Evolutionary conservation across 2,113 vertebrate species (phyloP).

Genomic region (Hydrolagus affinis): DNA sequence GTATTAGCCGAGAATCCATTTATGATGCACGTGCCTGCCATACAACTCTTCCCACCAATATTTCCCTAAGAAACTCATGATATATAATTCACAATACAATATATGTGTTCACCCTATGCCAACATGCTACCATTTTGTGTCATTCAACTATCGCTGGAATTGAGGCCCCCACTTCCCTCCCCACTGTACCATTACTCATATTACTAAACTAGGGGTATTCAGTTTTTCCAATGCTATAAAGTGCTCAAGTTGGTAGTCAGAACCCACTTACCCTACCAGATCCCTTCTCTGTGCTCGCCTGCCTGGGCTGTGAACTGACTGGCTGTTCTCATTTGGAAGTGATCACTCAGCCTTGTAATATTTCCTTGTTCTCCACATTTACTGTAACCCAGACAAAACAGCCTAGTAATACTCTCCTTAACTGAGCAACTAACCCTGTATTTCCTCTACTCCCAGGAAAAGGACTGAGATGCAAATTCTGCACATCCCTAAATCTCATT

Average conservation of each 20-base stretch:
- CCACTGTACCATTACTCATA: not conserved
- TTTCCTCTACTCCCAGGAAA: not conserved
- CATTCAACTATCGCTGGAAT: not conserved
- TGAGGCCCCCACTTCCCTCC: not conserved
- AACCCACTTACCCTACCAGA: no score
- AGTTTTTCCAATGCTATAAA: not conserved
- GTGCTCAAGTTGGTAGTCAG: not conserved
- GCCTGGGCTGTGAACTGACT: no score
- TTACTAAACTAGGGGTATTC: not conserved
- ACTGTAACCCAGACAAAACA: no score
- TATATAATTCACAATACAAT: no score
- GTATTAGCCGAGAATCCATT: no score
- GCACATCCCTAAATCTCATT: not conserved
- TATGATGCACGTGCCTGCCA: not conserved
- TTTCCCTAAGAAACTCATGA: not conserved
- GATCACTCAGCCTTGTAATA: not conserved
- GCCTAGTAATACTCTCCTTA: not conserved
- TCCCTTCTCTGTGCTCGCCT: no score
- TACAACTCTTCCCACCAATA: not conserved
- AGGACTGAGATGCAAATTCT: not conserved
- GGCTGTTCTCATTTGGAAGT: not conserved
- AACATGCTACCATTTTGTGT: not conserved
- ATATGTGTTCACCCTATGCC: not conserved
- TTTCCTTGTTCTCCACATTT: not conserved
- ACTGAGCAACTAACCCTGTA: not conserved